Evolutionary conservation across 2,113 vertebrate species (phyloP), one percentile per base, ranked within the genome.

Genomic region (Etheostoma cragini): DNA sequence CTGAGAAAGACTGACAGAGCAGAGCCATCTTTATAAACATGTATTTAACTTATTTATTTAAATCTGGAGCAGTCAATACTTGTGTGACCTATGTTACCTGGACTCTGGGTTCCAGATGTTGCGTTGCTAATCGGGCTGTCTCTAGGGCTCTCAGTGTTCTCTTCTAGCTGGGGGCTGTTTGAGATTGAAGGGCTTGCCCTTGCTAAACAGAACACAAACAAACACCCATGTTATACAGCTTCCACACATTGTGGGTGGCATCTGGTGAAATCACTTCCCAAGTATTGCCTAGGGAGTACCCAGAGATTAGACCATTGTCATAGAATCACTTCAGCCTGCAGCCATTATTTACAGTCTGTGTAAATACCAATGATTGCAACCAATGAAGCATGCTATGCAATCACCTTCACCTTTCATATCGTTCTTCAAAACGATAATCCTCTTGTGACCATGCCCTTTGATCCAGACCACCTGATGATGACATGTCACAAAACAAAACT

Each of bases 391-490:
- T 30, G 3, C 14, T 26, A 5, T 14, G 4, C 1, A 26, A 16
- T 47, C 46, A 19, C 1, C 1, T 81, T 95, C 95, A 99, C 97
- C 96, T 96, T 98, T 99, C 98, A 99, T 99, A 92, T 99, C 97
- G 78, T 98, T 99, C 93, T 98, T 99, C 45, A 99, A 94, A 87
- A 99, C 98, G 56, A 99, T 97, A 91, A 99, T 99, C 94, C 97
- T 98, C 94, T 99, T 99, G 91, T 99, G 97, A 54, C 97, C 97
- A 6, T 99, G 98, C 24, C 98, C 98, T 95, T 99, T 99, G 91
- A 99, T 98, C 98, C 98, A 99, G 87, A 99, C 96, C 49, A 99
- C 98, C 98, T 99, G 84, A 10, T 72, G 45, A 72, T 3, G 6
- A 73, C 16, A 84, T 1, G 3, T 1, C 33, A 21, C 24, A 64